Base-by-base conservation (phyloP, 2,888 invertebrate species). In the Brenthis daphne region DNA sequence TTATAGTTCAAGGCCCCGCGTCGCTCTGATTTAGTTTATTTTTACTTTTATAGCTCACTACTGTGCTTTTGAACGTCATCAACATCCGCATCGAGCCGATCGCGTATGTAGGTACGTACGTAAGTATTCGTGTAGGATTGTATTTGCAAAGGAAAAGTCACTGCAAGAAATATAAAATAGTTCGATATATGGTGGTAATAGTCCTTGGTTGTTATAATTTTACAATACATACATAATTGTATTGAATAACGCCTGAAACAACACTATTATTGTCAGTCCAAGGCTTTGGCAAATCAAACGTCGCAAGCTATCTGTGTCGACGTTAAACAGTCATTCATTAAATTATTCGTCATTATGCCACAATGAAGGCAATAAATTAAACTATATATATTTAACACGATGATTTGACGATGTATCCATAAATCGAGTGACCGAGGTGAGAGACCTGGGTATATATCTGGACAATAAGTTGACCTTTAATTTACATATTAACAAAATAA, bases 1-100 rank as follows among this genome's bases (percentile, higher is more conserved):
- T 67, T 64, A 72, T 69, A 67, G 72, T 72, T 69, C 72, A 72
- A 72, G 72, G 72, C 64, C 29, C 43, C 29, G 37, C 66, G n/a
- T 56, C 64, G 70, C 53, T 60, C 51, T 50, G 43, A 51, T 54
- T 33, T 57, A 43, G 54, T 51, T 61, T 63, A 54, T 63, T 63
- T 37, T 56, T 61, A 61, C 16, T 55, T 61, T 57, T 56, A 48
- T 57, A 51, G 43, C 56, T 48, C 47, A 20, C 57, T 53, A 24
- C 12, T 12, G 37, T 3, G 13, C 29, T 65, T 1, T 14, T 51
- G 11, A 65, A 50, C 37, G 12, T 57, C 6, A 37, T 33, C 16
- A 37, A 16, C 37, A 43, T 57, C 57, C 8, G 43, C 37, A 43
- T 57, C 57, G 43, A 57, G 16, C 1, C 29, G 29, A 14, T 29